Evolutionary conservation across 2,113 vertebrate genomes (phyloP), one percentile per base, ranked within the genome.

Genomic region (Irena cyanogastra): DNA sequence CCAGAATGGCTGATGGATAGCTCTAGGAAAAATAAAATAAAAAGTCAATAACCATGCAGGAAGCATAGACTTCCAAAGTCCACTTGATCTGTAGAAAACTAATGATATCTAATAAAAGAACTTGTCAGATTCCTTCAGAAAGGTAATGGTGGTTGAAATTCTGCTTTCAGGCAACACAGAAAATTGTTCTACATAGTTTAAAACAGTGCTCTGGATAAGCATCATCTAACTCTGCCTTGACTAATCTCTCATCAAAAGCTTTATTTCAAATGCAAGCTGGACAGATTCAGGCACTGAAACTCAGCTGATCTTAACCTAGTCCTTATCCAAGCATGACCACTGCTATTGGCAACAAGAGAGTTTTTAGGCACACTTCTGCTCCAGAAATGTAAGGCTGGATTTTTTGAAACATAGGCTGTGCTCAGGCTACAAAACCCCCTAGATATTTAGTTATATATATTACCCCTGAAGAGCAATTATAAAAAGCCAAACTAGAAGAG

Each of bases 161-260:
- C 69, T 54, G 13, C 37, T 89, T 64, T 60, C 30, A 16, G 14
- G 31, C 18, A 39, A 53, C 0, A 0, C 6, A 59, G 49, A 35
- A 87, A 90, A 35, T 66, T 75, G 30, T 66, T 61, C 70, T 59
- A 28, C 16, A 4, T 27, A 80, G 54, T 71, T 82, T 79, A 24
- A 90, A 83, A 61, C 27, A 37, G n/a, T 7, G 6, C 8, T 83
- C 18, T 81, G 61, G 37, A 77, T 39, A 87, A 65, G 41, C 16
- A 72, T n/a, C 30, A 78, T 50, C 79, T 64, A 81, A 74, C 4
- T 27, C 49, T 87, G 26, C 23, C 47, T 92, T 81, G 56, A 83
- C 45, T 68, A 60, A 74, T 66, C 30, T 61, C 68, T 70, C 20
- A 61, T 31, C 60, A 59, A 87, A 91, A 82, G 28, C 16, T 93